These are phyloP conservation scores for Sericinus montela DNA, from an alignment of 2,888 invertebrate genomes.

Conservation along the genomic window DNA sequence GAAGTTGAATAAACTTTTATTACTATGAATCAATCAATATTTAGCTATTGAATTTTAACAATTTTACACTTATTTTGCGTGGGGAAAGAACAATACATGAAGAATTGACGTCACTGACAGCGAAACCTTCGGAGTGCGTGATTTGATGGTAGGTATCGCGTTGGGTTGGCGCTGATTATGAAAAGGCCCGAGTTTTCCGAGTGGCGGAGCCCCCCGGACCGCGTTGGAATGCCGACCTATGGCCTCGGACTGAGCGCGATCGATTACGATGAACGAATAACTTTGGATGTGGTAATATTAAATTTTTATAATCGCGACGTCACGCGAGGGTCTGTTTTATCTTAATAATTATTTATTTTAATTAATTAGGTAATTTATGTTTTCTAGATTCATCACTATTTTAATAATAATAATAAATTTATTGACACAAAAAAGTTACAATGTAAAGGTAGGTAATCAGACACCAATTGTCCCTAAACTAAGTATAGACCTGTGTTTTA, in stretches of 20 bases:
- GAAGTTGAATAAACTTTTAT: no score
- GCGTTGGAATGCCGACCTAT: conserved; percentile 43
- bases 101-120: background rate
- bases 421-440: no score
- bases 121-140: background rate
- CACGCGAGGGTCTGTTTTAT: no score
- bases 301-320: no score
- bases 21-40: background rate
- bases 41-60: background rate
- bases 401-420: no score
- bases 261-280: background rate
- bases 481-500: no score
- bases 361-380: no score
- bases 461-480: no score
- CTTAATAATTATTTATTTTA: no score
- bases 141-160: conserved; percentile 1
- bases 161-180: conserved; percentile 12
- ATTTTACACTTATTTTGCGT: background rate
- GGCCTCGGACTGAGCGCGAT: conserved; percentile 28
- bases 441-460: no score
- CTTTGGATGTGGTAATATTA: conserved; percentile 1
- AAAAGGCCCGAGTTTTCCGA: conserved; percentile 19
- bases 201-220: conserved; percentile 20
- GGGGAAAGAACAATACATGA: background rate
- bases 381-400: no score